Percentiles rank a stretch among this genome's conserved stretches.
Conservation (phyloP, 2,113 vertebrate species). For the Pomatorhinus ruficollis region DNA sequence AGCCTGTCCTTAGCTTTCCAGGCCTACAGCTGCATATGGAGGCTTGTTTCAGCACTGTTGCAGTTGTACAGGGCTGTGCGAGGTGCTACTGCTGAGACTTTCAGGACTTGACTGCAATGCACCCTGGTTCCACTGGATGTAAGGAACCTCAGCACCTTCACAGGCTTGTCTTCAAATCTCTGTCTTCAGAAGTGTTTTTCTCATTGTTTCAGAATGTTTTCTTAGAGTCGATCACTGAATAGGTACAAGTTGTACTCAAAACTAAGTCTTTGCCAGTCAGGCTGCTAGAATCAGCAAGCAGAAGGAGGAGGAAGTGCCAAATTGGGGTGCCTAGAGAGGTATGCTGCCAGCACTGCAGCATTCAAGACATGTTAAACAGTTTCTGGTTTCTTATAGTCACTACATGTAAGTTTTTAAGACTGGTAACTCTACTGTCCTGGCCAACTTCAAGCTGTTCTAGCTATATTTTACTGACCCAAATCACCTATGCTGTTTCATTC, state of each 20-base stretch:
- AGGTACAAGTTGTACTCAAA: not conserved
- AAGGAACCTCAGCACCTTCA: not conserved
- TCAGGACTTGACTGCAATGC: not conserved
- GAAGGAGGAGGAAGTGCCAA: not conserved
- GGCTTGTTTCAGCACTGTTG: not conserved
- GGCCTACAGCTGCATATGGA: not conserved
- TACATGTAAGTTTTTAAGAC: not conserved
- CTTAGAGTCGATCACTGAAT: not conserved
- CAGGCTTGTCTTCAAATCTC: not conserved
- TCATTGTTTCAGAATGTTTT: not conserved
- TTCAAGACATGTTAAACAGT: not conserved
- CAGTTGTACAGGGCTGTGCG: not conserved
- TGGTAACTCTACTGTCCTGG: not conserved
- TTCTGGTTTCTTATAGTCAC: not conserved
- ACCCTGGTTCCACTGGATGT: not conserved
- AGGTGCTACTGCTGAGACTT: not conserved
- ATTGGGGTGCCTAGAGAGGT: not conserved
- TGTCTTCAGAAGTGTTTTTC: not conserved
- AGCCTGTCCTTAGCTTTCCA: not conserved
- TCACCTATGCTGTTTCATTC: not conserved
- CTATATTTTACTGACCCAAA: not conserved
- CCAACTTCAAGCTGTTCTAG: not conserved
- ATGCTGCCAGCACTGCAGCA: not conserved
- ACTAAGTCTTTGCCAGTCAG: not conserved
- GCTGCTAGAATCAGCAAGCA: not conserved